A percentile compares a stretch with the other conserved stretches of the same genome.
Evolutionary conservation across 2,113 vertebrate genomes (phyloP).

Genomic region (Tiliqua scincoides): DNA sequence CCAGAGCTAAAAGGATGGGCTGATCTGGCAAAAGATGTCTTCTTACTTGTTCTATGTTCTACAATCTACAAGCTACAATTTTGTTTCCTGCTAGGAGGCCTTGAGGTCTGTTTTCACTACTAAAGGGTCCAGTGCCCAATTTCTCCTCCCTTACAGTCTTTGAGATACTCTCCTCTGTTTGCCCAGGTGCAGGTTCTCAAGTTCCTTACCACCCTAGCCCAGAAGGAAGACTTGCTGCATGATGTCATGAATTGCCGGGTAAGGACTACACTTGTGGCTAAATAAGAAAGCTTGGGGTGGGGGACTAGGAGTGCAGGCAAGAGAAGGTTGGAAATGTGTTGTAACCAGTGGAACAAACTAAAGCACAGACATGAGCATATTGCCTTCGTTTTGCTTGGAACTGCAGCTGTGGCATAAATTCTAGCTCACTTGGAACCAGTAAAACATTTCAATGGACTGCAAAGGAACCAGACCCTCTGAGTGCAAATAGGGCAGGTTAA

Average conservation of each 20-base stretch:
- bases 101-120: background rate
- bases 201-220: slow-evolving; percentile 43
- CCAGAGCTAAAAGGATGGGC: background rate
- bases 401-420: background rate
- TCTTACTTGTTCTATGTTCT: background rate
- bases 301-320: background rate
- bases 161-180: background rate
- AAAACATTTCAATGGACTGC: background rate
- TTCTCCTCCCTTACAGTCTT: background rate
- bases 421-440: background rate
- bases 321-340: background rate
- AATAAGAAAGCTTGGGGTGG: background rate
- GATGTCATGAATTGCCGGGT: slow-evolving; percentile 56
- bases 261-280: background rate
- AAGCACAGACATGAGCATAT: background rate
- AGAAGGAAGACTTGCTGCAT: slow-evolving; percentile 58
- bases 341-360: too few relatives aligned
- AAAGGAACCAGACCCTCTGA: background rate
- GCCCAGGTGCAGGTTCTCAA: slow-evolving; percentile 54
- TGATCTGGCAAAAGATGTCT: background rate
- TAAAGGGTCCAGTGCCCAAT: background rate
- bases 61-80: background rate
- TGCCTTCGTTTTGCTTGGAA: background rate
- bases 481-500: background rate
- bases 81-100: background rate